Evolutionary conservation across 1,140 invertebrate species (phyloP), one percentile per base, ranked within the genome.

Genomic region (Lepidurus arcticus): DNA sequence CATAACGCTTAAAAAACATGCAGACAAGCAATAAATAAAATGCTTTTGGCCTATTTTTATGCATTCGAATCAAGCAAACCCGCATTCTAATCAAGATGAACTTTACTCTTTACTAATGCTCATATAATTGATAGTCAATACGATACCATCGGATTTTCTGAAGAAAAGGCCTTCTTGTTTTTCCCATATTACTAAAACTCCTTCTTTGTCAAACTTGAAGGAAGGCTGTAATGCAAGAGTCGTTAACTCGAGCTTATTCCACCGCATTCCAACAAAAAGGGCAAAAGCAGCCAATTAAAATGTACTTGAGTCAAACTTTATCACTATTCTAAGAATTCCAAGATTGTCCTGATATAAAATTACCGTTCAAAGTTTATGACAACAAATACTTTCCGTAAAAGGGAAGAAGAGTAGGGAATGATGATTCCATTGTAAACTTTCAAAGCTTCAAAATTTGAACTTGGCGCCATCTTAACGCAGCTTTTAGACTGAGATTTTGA

Each of bases 171-270:
- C 91, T 83, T 97, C 95, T 82, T 95, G 93, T 80, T 92, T 90
- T 85, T 97, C 95, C 79, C 90, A 91, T 73, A 98, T 89, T 77
- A 92, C 91, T 75, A 97, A 87, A 80, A 94, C 88, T 24, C 96
- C 95, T 89, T 97, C 95, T 83, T 94, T 94, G 84, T 97, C 94
- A 86, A 96, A 97, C 85, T 92, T 94, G 82, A 92, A 91, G 13
- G 91, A 91, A 42, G 93, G 92, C 85, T 95, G 93, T 8, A 91
- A 91, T 74, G 94, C 94, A 83, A 97, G 85, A 76, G 92, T 90
- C 80, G 91, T 87, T 81, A 98, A 85, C 85, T 96, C 95, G 85
- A 93, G 91, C 84, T 92, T 94, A 85, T 97, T 97, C 84, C 94
- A 97, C 83, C 94, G 88, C 94, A 97, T 97, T 65, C 53, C 53